A percentile compares a stretch with the other conserved stretches of the same genome.
phyloP scores from a whole-genome alignment of 2,888 invertebrate genomes.

The Lissonota sp. region DNA sequence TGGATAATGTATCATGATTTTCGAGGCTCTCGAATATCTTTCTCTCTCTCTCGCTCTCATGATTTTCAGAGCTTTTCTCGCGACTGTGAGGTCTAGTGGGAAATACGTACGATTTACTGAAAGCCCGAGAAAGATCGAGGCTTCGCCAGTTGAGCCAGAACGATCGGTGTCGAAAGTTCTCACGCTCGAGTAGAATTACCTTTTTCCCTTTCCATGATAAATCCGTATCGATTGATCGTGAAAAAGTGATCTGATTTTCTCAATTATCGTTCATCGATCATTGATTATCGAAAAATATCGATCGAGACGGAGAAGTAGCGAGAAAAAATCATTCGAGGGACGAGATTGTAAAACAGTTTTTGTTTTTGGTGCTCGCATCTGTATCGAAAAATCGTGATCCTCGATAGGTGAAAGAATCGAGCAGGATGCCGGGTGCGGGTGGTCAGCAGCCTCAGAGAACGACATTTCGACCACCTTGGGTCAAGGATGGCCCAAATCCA shows the following conservation, averaged over 20 bases:
- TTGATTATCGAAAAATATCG: too few relatives aligned
- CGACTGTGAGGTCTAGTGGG: conserved; percentile 50
- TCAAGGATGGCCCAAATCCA: conserved; percentile 88
- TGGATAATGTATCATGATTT: conserved; percentile 16
- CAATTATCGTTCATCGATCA: too few relatives aligned
- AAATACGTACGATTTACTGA: conserved; percentile 63
- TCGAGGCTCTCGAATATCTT: too few relatives aligned
- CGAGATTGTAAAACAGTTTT: too few relatives aligned
- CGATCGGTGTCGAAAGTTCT: conserved; percentile 14
- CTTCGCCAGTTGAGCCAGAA: conserved; percentile 39
- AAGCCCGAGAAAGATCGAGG: conserved; percentile 43
- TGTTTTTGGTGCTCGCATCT: too few relatives aligned
- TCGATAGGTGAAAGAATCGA: not conserved
- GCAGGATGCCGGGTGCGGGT: conserved; percentile 84
- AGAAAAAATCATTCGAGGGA: too few relatives aligned
- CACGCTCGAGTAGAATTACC: too few relatives aligned
- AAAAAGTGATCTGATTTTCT: too few relatives aligned
- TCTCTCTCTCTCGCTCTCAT: too few relatives aligned
- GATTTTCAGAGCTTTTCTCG: conserved; percentile 16
- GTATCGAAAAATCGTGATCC: not conserved
- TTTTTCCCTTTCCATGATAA: too few relatives aligned
- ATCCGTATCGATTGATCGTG: too few relatives aligned
- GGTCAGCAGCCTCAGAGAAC: conserved; percentile 86
- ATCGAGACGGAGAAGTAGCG: too few relatives aligned
- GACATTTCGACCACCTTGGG: conserved; percentile 91